Evolutionary conservation across 2,888 invertebrate genomes (phyloP).

Genomic region (Plusia festucae): DNA sequence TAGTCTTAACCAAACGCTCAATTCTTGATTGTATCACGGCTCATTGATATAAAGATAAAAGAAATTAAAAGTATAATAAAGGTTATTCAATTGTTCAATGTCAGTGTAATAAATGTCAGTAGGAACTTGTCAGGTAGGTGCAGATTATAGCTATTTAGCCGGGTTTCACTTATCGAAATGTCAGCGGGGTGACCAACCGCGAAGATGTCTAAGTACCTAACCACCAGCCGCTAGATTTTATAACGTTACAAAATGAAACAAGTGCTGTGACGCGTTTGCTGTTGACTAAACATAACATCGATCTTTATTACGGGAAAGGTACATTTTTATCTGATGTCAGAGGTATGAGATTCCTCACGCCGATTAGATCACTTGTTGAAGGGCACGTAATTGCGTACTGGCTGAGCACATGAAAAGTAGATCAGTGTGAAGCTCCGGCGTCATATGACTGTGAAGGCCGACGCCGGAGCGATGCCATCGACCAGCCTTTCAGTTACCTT

Average conservation of each 20-base stretch:
- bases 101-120: conserved; percentile 47
- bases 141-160: conserved; percentile 26
- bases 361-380: conserved; percentile 62
- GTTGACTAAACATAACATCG: conserved; percentile 21
- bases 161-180: conserved; percentile 54
- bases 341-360: conserved; percentile 43
- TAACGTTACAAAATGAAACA: conserved; percentile 56
- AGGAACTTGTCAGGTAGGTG: conserved; percentile 33
- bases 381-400: conserved; percentile 63
- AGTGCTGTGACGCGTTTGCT: conserved; percentile 34
- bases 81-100: conserved; percentile 46
- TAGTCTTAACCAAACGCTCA: conserved; percentile 27
- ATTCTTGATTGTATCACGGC: conserved; percentile 47
- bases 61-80: conserved; percentile 48
- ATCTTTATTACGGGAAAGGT: conserved; percentile 26
- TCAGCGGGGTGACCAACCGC: conserved; percentile 51
- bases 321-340: conserved; percentile 40
- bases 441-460: conserved; percentile 80
- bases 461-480: conserved; percentile 31
- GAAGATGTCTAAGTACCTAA: conserved; percentile 58
- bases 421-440: conserved; percentile 73
- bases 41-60: conserved; percentile 40
- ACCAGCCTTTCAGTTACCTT: conserved; percentile 54
- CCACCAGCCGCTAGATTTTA: conserved; percentile 54
- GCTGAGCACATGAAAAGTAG: conserved; percentile 71